phyloP scores from a whole-genome alignment of 2,113 vertebrate genomes.

The Acrocephalus kingi region DNA sequence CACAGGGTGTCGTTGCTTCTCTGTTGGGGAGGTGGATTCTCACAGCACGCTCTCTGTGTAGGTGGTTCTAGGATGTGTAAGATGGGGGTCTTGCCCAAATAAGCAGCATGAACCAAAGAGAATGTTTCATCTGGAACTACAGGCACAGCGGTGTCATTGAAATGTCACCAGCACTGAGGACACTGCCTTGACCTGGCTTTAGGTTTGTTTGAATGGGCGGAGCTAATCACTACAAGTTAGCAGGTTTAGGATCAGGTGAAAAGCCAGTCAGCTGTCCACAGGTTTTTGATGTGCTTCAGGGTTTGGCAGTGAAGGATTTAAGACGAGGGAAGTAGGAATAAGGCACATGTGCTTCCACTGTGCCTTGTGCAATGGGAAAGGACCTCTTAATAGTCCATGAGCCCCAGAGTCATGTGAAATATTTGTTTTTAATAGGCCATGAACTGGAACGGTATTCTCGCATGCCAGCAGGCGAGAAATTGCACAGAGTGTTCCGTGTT shows the following conservation, averaged over 20 bases:
- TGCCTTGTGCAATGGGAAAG: neutral
- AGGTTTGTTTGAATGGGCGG: neutral
- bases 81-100: neutral
- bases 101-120: neutral
- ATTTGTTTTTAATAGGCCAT: constrained; percentile 52
- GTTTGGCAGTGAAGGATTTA: neutral
- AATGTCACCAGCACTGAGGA: neutral
- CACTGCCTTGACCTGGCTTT: neutral
- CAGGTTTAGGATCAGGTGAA: neutral
- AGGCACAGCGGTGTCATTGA: neutral
- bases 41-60: neutral
- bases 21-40: neutral
- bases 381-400: neutral
- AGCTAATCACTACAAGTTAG: neutral
- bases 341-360: neutral
- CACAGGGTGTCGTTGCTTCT: neutral
- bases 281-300: neutral
- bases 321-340: neutral
- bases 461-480: neutral
- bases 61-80: neutral
- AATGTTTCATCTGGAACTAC: neutral
- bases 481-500: constrained; percentile 38
- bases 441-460: constrained; percentile 55
- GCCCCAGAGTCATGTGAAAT: constrained; percentile 41
- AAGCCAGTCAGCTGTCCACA: neutral